phyloP scores from a whole-genome alignment of 2,797 vertebrate genomes.

The Acipenser ruthenus region DNA sequence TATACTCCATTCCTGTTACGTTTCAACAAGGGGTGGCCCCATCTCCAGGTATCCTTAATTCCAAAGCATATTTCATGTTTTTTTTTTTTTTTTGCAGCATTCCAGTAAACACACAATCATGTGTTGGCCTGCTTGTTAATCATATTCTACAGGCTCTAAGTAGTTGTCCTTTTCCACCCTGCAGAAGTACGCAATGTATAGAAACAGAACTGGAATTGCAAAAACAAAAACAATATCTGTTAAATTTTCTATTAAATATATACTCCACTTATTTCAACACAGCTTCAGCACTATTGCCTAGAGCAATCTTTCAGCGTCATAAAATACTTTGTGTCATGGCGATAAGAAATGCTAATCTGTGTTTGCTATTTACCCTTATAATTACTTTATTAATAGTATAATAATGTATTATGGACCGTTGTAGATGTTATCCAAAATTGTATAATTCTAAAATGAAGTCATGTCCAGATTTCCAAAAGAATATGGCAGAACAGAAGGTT shows the following conservation, averaged over 20 bases:
- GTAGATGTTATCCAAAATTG: no score
- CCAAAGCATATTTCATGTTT: background rate
- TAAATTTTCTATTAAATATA: conserved; percentile 2
- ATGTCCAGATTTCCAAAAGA: no score
- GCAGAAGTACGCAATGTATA: background rate
- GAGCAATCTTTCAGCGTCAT: background rate
- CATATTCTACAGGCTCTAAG: conserved; percentile 5
- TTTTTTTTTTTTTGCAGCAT: background rate
- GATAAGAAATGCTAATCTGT: background rate
- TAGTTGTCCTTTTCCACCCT: background rate
- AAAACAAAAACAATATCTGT: background rate
- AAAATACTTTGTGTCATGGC: background rate
- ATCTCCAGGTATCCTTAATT: background rate
- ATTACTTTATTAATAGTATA: no score
- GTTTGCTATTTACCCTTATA: no score
- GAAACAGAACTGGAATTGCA: background rate
- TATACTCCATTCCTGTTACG: no score
- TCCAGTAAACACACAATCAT: background rate
- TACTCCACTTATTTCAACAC: conserved; percentile 4
- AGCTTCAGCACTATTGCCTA: background rate
- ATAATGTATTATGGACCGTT: no score
- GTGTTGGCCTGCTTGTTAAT: conserved; percentile 10
- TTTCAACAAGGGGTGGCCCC: conserved; percentile 7
- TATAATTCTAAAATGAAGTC: no score
- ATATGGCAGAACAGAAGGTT: no score